Percentiles rank a stretch among this genome's conserved stretches.
Evolutionary conservation across 2,888 invertebrate species (phyloP).

Genomic region (Trissonchulus latispiculum): DNA sequence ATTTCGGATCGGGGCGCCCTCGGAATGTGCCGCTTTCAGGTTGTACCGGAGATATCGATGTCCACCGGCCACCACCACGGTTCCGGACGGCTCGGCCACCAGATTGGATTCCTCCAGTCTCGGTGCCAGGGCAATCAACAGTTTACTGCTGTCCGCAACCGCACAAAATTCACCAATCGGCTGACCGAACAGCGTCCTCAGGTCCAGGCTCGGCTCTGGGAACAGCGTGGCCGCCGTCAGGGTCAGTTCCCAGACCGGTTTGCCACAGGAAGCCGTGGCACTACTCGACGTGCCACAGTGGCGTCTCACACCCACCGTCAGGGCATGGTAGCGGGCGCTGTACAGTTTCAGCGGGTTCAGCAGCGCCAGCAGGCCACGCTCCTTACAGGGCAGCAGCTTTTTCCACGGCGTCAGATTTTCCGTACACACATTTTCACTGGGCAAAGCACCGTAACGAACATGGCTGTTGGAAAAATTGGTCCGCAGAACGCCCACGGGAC

Average conservation of each 20-base stretch:
- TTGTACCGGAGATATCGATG: too few species aligned
- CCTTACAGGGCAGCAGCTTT: conserved; percentile 84
- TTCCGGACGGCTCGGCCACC: too few species aligned
- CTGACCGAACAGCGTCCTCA: too few species aligned
- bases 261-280: too few species aligned
- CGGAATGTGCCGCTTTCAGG: too few species aligned
- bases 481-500: conserved; percentile 59
- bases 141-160: too few species aligned
- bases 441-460: conserved; percentile 67
- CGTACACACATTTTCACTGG: conserved; percentile 91
- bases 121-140: too few species aligned
- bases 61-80: too few species aligned
- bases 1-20: too few species aligned
- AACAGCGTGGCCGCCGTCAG: conserved; percentile 78
- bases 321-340: conserved; percentile 81
- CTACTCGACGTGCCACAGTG: too few species aligned
- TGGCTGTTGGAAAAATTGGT: background rate
- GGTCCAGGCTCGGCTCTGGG: conserved; percentile 56
- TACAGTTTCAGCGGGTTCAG: conserved; percentile 81
- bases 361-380: conserved; percentile 71
- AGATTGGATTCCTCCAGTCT: too few species aligned
- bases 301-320: conserved; percentile 71
- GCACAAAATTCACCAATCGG: too few species aligned
- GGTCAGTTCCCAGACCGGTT: conserved; percentile 63
- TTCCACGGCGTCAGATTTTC: conserved; percentile 98